A percentile compares a stretch with the other conserved stretches of the same genome.
phyloP scores from a whole-genome alignment of 2,888 invertebrate genomes.

The Oscheius myriophilus region DNA sequence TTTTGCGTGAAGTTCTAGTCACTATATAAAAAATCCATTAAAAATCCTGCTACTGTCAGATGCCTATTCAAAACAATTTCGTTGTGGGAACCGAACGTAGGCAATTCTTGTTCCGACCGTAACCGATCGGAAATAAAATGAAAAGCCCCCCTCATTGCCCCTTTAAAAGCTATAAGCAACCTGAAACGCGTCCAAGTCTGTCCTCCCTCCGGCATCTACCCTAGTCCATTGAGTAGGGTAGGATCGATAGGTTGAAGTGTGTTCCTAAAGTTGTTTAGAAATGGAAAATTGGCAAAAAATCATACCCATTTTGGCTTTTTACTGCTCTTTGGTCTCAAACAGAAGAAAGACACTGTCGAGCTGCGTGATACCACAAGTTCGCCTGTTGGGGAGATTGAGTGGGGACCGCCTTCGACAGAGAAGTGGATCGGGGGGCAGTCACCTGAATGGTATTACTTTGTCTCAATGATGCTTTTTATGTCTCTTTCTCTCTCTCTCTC shows the following conservation, averaged over 20 bases:
- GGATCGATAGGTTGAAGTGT: slow-evolving; percentile 65
- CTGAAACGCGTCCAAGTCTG: slow-evolving; percentile 58
- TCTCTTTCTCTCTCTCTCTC: no score
- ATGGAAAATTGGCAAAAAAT: slow-evolving; percentile 35
- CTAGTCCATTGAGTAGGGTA: slow-evolving; percentile 67
- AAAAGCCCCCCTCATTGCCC: no score
- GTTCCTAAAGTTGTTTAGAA: slow-evolving; percentile 53
- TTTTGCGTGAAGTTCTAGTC: no score
- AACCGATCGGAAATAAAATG: no score
- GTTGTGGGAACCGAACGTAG: no score
- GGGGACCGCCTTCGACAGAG: slow-evolving; percentile 59
- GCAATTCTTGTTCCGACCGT: no score
- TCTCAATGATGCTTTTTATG: no score
- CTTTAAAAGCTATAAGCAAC: no score
- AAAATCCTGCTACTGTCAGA: slow-evolving; percentile 83
- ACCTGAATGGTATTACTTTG: no score
- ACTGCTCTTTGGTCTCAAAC: slow-evolving; percentile 54
- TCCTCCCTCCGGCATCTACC: slow-evolving; percentile 43
- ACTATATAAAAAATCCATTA: no score
- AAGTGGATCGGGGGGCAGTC: slow-evolving; percentile 62
- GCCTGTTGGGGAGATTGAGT: slow-evolving; percentile 60
- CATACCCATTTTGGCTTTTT: slow-evolving; percentile 61
- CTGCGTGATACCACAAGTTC: slow-evolving; percentile 63
- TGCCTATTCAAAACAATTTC: no score
- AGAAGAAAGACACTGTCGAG: slow-evolving; percentile 63